Evolutionary conservation across 2,888 invertebrate genomes (phyloP).

Genomic region (Endomychus coccineus): DNA sequence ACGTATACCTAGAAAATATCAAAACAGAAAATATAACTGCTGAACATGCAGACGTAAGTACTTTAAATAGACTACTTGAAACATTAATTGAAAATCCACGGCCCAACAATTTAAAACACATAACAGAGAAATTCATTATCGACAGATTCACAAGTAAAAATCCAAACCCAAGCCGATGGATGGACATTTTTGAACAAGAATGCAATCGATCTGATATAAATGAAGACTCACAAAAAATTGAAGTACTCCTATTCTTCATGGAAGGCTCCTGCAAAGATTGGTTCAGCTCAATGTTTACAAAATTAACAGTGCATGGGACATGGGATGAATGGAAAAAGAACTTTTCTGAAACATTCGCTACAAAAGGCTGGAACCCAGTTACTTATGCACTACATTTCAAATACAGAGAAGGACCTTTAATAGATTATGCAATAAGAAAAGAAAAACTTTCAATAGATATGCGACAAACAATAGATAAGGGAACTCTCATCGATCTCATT

Average conservation of each 20-base stretch:
- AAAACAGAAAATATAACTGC: conserved; percentile 3
- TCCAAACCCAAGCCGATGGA: conserved; percentile 21
- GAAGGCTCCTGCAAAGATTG: conserved; percentile 4
- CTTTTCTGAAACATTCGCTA: conserved; percentile 1
- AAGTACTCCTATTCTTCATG: conserved; percentile 1
- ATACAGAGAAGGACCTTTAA: conserved; percentile 25
- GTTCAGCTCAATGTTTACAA: conserved; percentile 1
- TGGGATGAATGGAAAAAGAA: background rate
- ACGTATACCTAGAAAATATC: conserved; percentile 18
- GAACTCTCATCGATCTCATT: too few relatives aligned
- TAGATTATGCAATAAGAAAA: conserved; percentile 27
- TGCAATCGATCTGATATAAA: background rate
- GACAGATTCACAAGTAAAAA: conserved; percentile 1
- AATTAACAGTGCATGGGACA: background rate
- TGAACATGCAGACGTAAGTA: background rate
- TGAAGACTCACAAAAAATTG: conserved; percentile 1
- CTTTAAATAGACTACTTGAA: background rate
- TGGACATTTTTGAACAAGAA: conserved; percentile 14
- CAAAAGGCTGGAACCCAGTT: background rate
- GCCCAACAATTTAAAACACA: background rate
- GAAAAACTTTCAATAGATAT: too few relatives aligned
- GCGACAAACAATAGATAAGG: too few relatives aligned
- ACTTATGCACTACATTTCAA: conserved; percentile 21
- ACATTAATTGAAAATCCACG: conserved; percentile 4
- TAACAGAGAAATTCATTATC: background rate